Evolutionary conservation across 1,140 invertebrate species (phyloP), one percentile per base, ranked within the genome.

Genomic region (Platorchestia sp.): DNA sequence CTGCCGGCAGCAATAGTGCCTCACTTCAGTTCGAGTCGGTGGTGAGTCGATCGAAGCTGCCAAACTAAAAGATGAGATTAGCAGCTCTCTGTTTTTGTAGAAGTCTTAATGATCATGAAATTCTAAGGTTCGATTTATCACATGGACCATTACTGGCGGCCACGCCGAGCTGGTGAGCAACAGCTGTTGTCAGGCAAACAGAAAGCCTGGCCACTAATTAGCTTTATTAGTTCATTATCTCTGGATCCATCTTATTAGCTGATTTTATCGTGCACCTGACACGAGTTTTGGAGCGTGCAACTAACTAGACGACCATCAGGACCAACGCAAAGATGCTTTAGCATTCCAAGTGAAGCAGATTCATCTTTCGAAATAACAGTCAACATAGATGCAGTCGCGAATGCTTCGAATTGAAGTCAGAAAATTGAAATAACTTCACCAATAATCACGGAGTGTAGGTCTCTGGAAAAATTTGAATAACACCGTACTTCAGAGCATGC

Each of bases 161-260:
- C 27, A 44, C 87, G 27, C 41, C 87, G 87, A 42, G 87, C 14
- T 42, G 87, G 41, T 42, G n/a, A 89, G 87, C 87, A 89, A 89
- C 87, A 89, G 41, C 87, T 89, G 87, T 89, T 89, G 87, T 89
- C 87, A 42, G 87, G 36, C 6, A 51, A 19, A 51, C 6, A 19
- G 86, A 89, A 41, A 89, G 87, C 16, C 41, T 44, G 87, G 43
- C 10, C 44, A 19, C 91, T 93, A 93, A 93, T 93, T 93, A 93
- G 91, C 91, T 93, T 93, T 93, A 93, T 93, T 93, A 93, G 91
- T 93, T 93, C 45, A 45, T 47, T 93, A 93, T 93, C 91, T 45
- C 43, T 10, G 40, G 44, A 93, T 93, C 91, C 10, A 93, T 93
- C 91, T 93, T 40, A 40, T 47, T 45, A 89, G 36, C 40, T 45